These are phyloP conservation scores for Dasypus novemcinctus DNA, from an alignment of 2,113 vertebrate genomes.

Conservation along the genomic window DNA sequence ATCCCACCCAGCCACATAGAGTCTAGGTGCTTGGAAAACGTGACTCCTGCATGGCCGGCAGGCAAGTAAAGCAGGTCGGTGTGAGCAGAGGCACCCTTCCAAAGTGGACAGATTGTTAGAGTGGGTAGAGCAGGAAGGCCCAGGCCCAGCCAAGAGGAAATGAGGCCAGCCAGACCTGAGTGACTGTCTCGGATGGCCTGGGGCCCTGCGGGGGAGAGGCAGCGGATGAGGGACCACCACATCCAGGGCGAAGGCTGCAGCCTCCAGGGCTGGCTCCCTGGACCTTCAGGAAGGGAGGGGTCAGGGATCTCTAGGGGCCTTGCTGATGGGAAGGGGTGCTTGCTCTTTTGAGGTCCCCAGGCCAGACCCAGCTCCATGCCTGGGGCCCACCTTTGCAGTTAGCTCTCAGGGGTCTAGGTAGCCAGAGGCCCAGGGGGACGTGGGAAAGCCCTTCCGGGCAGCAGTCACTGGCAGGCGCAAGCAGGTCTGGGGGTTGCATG, in stretches of 20 bases:
- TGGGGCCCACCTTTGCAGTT: background rate
- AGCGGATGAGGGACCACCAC: background rate
- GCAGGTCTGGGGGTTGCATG: background rate
- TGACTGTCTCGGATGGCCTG: background rate
- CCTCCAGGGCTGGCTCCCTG: no score
- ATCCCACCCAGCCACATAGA: background rate
- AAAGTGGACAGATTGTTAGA: constrained; percentile 75
- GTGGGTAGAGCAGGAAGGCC: constrained; percentile 66
- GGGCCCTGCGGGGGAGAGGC: background rate
- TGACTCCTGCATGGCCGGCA: background rate
- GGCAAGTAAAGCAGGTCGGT: constrained; percentile 61
- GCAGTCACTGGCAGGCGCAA: background rate
- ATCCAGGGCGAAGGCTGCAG: background rate
- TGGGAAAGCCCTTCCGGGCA: background rate
- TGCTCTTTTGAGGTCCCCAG: background rate
- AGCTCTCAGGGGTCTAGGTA: background rate
- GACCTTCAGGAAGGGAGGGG: background rate
- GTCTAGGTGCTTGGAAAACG: background rate
- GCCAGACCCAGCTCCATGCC: background rate
- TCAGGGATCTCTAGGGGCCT: background rate
- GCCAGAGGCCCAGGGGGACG: background rate
- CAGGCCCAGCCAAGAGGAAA: constrained; percentile 60
- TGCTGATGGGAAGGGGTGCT: background rate
- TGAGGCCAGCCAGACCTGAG: constrained; percentile 61
- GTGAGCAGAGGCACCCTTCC: constrained; percentile 65